These are phyloP conservation scores for Lepisosteus osseus DNA, from an alignment of 2,113 vertebrate genomes.

Conservation along the genomic window DNA sequence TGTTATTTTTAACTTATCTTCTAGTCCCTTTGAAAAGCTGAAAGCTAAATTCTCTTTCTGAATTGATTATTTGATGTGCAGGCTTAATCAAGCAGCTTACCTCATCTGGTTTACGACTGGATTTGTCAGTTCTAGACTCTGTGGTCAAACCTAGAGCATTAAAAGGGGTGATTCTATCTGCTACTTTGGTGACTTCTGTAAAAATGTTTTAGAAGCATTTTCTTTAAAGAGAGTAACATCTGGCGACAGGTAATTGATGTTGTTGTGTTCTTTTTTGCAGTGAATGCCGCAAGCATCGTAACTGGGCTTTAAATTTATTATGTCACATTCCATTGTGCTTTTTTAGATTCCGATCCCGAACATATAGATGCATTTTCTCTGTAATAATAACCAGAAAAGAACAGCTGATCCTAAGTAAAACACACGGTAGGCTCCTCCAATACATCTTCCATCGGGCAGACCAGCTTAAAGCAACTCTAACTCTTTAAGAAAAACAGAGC, in stretches of 20 bases:
- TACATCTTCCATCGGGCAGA: constrained; percentile 26
- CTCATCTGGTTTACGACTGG: no score
- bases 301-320: constrained; percentile 51
- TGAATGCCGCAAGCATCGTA: constrained; percentile 44
- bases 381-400: constrained; percentile 60
- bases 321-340: constrained; percentile 56
- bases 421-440: constrained; percentile 35
- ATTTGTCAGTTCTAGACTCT: no score
- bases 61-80: no score
- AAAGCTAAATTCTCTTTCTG: no score
- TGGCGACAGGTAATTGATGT: constrained; percentile 24
- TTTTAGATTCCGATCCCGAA: constrained; percentile 55
- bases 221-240: no score
- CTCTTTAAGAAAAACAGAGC: constrained; percentile 29
- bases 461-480: constrained; percentile 25
- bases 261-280: constrained; percentile 18
- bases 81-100: no score
- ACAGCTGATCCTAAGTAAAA: constrained; percentile 50
- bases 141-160: no score
- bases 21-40: no score
- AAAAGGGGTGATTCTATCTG: no score
- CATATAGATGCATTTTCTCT: constrained; percentile 47
- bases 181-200: neutral
- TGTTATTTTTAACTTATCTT: no score
- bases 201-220: constrained; percentile 14